A percentile compares a stretch with the other conserved stretches of the same genome.
These are phyloP conservation scores for Euwallacea similis DNA, from an alignment of 1,140 invertebrate species.

Conservation along the genomic window DNA sequence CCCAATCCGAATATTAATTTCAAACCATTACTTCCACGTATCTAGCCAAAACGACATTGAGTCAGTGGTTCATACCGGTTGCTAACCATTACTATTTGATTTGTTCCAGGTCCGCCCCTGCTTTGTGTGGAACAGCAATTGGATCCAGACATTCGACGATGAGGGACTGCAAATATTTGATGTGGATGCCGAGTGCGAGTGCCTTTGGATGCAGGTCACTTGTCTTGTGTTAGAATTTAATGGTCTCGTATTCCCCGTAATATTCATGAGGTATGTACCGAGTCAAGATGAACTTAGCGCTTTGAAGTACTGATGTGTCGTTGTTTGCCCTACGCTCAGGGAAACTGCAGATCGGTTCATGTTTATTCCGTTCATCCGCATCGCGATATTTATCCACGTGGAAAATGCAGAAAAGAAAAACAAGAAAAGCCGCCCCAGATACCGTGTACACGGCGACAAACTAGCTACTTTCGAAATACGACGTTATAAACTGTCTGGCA, in stretches of 20 bases:
- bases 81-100: conserved; percentile 1
- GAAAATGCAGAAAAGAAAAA: conserved; percentile 12
- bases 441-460: conserved; percentile 10
- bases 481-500: conserved; percentile 15
- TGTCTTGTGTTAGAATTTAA: conserved; percentile 22
- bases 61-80: neutral
- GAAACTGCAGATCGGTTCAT: neutral
- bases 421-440: neutral
- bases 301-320: neutral
- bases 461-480: conserved; percentile 11
- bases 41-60: neutral
- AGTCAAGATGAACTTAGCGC: neutral
- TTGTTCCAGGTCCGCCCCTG: neutral
- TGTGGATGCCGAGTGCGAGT: neutral
- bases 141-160: conserved; percentile 4
- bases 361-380: conserved; percentile 6
- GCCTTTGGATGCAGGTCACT: conserved; percentile 10
- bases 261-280: conserved; percentile 4
- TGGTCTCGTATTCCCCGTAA: conserved; percentile 7
- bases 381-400: conserved; percentile 9
- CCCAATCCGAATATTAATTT: no score
- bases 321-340: neutral
- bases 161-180: conserved; percentile 16
- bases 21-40: no score
- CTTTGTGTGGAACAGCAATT: neutral